Evolutionary conservation across 2,113 vertebrate genomes (phyloP), one percentile per base, ranked within the genome.

Genomic region (Oxyruncus cristatus): DNA sequence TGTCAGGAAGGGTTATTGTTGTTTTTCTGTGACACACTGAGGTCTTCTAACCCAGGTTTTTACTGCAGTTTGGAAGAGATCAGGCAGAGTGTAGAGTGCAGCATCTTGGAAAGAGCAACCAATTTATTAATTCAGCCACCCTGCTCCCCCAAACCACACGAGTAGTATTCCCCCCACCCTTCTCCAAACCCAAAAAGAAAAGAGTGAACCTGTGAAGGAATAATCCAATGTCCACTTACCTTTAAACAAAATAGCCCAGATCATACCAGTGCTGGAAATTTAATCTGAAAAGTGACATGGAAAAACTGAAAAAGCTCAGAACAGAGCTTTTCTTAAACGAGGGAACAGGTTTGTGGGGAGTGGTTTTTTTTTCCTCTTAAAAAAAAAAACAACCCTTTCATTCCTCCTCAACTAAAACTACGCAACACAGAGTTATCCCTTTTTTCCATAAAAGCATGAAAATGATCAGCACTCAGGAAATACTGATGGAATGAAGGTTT

Each of bases 391-490:
- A 41, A 8, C 1, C 11, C 14, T 67, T 87, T 50, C 42, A 75
- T 52, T 91, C 47, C 53, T 72, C 49, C 35, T 89, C n/a, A 62
- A 30, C 62, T 73, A 66, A 59, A 89, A 32, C 44, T 76, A 44
- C 56, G 22, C 58, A 68, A 72, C 35, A 72, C 47, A 71, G 21
- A 66, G 14, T 74, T 93, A 83, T 87, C 67, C 37, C 14, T 88
- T 93, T 70, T 80, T 84, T 61, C 95, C 92, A 86, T 73, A 88
- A 76, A 94, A 84, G 83, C 50, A 86, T 21, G 37, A 92, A 96
- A 95, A 75, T 2, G 18, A 86, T 52, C 93, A 88, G 21, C 39
- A 74, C 76, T 96, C 47, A 83, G 88, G 92, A 97, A 97, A 95
- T 89, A 92, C 61, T 74, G 88, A 95, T 58, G 81, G 52, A 82